phyloP scores from a whole-genome alignment of 2,888 invertebrate species.

The Galerucella nymphaeae region DNA sequence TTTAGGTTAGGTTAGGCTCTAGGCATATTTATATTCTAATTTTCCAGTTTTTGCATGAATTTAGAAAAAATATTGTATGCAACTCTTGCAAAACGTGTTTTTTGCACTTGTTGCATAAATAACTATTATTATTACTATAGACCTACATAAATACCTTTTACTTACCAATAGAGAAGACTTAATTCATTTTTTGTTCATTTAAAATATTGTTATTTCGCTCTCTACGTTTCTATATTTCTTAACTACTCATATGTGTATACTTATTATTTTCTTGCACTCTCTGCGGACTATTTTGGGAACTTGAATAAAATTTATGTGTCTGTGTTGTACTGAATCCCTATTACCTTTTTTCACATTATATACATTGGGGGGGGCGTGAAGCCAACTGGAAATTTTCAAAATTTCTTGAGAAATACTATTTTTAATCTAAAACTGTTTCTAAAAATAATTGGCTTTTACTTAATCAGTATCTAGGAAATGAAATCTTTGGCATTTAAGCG shows the following conservation, averaged over 20 bases:
- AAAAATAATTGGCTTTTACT: neutral
- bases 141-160: no score
- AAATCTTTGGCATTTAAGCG: no score
- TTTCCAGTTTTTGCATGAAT: no score
- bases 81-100: no score
- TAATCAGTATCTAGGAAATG: no score
- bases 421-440: neutral
- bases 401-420: neutral
- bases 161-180: no score
- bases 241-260: neutral
- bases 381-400: neutral
- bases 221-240: neutral
- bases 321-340: slow-evolving; percentile 1
- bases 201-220: neutral
- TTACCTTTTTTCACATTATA: neutral
- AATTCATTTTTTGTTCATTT: no score
- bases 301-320: slow-evolving; percentile 5
- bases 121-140: no score
- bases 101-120: no score
- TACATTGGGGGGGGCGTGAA: neutral
- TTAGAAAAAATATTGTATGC: no score
- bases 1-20: no score
- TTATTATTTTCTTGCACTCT: neutral
- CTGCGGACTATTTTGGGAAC: neutral
- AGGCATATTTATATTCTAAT: no score